Conservation (phyloP, 2,888 invertebrate genomes). For the Euzophera pinguis region DNA sequence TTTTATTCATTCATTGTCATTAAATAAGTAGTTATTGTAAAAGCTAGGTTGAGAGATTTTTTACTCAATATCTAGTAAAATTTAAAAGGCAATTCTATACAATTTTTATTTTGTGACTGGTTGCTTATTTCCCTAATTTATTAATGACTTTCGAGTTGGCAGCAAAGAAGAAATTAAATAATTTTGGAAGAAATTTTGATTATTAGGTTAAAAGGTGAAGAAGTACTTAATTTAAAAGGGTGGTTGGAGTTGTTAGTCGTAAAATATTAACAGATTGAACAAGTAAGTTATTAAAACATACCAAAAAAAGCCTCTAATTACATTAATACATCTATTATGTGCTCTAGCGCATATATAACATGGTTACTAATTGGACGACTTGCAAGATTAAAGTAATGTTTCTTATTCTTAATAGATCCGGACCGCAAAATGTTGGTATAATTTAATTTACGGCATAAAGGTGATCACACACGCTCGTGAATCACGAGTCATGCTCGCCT, state of each 20-base stretch:
- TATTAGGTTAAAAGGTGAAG: neutral
- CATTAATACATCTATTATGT: too few relatives aligned
- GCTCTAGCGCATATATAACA: too few relatives aligned
- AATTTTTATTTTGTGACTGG: neutral
- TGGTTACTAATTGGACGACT: too few relatives aligned
- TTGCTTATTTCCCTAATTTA: neutral
- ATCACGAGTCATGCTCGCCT: conserved; percentile 25
- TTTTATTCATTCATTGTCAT: too few relatives aligned
- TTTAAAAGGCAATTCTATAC: neutral
- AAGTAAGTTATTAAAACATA: too few relatives aligned
- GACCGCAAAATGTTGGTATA: conserved; percentile 11
- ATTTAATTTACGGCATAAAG: conserved; percentile 15
- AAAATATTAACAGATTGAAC: too few relatives aligned
- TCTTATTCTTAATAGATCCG: neutral
- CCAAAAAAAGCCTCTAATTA: too few relatives aligned
- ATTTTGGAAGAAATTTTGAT: neutral
- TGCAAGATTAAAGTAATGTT: too few relatives aligned
- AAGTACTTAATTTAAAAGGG: neutral
- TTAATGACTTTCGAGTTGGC: neutral
- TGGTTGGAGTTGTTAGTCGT: neutral
- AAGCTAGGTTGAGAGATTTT: too few relatives aligned
- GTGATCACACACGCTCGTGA: conserved; percentile 23
- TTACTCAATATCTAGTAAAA: neutral
- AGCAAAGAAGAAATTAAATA: neutral
- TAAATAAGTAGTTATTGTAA: too few relatives aligned